Conservation (phyloP, 1,140 invertebrate genomes). For the Bilobella aurantiaca region DNA sequence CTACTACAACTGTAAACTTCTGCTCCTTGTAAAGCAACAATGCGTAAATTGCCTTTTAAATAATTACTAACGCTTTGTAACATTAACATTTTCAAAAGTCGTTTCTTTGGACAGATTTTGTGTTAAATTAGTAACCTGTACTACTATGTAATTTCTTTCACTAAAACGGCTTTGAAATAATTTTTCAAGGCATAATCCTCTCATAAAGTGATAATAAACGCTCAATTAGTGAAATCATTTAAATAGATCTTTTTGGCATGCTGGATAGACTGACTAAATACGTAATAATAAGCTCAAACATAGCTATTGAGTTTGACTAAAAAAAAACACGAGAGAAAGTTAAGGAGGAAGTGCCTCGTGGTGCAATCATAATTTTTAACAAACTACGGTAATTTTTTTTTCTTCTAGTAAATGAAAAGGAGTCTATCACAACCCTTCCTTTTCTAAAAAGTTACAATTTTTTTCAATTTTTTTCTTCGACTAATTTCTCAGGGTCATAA, state of each 20-base stretch:
- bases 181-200: too few relatives aligned
- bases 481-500: not conserved
- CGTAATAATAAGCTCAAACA: too few relatives aligned
- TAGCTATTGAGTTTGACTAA: too few relatives aligned
- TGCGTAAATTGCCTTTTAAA: too few relatives aligned
- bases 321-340: too few relatives aligned
- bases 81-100: not conserved
- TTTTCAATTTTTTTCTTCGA: not conserved
- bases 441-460: not conserved
- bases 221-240: too few relatives aligned
- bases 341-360: not conserved
- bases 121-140: not conserved
- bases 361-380: not conserved
- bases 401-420: not conserved
- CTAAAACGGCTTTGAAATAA: too few relatives aligned
- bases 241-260: too few relatives aligned
- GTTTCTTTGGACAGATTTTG: not conserved
- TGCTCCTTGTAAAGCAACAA: too few relatives aligned
- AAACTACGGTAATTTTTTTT: not conserved
- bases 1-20: not conserved
- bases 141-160: too few relatives aligned
- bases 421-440: conserved; percentile 5
- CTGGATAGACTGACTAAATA: too few relatives aligned
- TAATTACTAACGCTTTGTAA: not conserved
- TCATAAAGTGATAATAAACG: too few relatives aligned